Base-by-base conservation (phyloP, 53 echinoderm and acorn worm species). In the Zoroaster sp. region DNA sequence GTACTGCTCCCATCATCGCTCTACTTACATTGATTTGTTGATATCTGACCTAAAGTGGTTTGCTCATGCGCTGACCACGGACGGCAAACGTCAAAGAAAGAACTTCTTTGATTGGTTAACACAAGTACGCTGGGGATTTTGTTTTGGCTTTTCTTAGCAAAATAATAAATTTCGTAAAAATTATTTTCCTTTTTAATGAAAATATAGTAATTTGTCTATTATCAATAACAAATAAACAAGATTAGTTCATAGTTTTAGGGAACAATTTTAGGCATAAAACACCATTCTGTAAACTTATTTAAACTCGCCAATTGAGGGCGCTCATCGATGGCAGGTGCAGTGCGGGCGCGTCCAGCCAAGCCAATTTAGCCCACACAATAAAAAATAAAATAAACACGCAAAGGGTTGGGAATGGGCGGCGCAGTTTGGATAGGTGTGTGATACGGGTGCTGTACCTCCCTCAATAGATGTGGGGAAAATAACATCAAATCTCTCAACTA, bases 21-120 rank as follows among this genome's bases (percentile, higher is more conserved):
- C 39, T 23, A 74, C 39, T 74, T 74, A 39, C 37, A 36, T 34
- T 28, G 74, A 71, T 71, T 71, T 71, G 35, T 38, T 36, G 38
- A 76, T 34, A 31, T 74, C 25, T 5, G 74, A 74, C n/a, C 74
- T 11, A 31, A 47, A 31, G 15, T 32, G 51, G 12, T 7, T 47
- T 78, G 55, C 78, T 8, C 78, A 78, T 55, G 78, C 78, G 78
- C 78, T 40, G 43, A 73, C 23, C 73, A 42, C 21, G 28, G 10
- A 49, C 31, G 13, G 49, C 30, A 47, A 67, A 81, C 67, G 42
- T 55, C 81, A 81, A 67, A 81, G 81, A 81, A 81, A 81, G 81
- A 81, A 81, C 81, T 81, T 81, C 66, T 81, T 66, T 81, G 81
- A 81, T 81, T 81, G 81, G 81, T 43, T 36, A 40, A 23, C 40